A percentile compares a stretch with the other conserved stretches of the same genome.
Conservation (phyloP, 2,797 vertebrate genomes). For the Gymnocypris eckloni region DNA sequence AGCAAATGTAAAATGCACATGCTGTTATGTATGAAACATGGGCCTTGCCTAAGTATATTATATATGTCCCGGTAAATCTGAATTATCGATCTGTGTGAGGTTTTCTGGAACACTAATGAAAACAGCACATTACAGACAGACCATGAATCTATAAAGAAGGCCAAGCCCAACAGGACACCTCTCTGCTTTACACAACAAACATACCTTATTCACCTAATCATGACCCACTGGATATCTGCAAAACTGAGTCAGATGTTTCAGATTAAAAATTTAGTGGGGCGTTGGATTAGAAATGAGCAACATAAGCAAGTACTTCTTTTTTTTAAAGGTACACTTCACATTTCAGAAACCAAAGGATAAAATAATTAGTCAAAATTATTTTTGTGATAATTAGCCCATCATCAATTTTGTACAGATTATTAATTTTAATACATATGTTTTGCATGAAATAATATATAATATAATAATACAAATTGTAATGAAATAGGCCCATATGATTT, state of each 20-base stretch:
- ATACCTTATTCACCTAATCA: conserved; percentile 35
- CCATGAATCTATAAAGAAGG: conserved; percentile 29
- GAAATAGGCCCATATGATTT: too few relatives aligned
- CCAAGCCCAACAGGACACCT: neutral
- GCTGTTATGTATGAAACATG: conserved; percentile 27
- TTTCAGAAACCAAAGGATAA: too few relatives aligned
- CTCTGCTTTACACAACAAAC: conserved; percentile 28
- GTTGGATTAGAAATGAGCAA: neutral
- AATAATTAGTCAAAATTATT: too few relatives aligned
- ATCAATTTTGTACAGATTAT: neutral
- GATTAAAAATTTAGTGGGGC: neutral
- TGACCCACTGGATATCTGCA: conserved; percentile 32
- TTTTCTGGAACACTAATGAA: conserved; percentile 49
- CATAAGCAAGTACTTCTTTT: neutral
- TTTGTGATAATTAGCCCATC: neutral
- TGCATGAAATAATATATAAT: too few relatives aligned
- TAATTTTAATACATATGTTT: too few relatives aligned
- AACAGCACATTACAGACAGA: conserved; percentile 28
- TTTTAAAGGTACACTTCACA: neutral
- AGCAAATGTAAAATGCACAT: neutral
- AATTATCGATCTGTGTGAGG: conserved; percentile 46
- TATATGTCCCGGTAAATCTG: conserved; percentile 19
- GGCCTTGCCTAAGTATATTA: conserved; percentile 13
- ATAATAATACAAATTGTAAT: too few relatives aligned
- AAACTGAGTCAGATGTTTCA: conserved; percentile 12